Evolutionary conservation across 2,888 invertebrate genomes (phyloP).

Genomic region (Ligdia adustata): DNA sequence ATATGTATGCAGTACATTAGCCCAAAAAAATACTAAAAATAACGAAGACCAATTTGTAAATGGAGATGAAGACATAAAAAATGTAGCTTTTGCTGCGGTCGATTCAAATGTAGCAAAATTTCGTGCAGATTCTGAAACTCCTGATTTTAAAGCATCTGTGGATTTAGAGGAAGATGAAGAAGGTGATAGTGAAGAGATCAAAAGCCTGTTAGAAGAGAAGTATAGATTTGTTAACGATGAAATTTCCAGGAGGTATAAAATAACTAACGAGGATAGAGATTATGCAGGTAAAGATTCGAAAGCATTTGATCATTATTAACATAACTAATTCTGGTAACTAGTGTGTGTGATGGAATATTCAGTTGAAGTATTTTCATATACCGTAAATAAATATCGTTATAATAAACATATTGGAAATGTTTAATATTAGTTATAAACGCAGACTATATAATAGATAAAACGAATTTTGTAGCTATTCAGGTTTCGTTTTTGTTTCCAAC

Average conservation of each 20-base stretch:
- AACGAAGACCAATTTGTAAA: no score
- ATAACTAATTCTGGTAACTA: no score
- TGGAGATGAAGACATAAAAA: slow-evolving; percentile 4
- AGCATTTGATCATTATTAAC: neutral
- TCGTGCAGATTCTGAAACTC: slow-evolving; percentile 2
- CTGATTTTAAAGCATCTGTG: slow-evolving; percentile 3
- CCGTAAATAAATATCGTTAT: no score
- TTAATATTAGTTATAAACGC: no score
- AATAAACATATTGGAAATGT: no score
- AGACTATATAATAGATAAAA: no score
- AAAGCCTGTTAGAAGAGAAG: slow-evolving; percentile 63
- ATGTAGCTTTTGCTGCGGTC: slow-evolving; percentile 11
- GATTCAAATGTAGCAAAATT: slow-evolving; percentile 9
- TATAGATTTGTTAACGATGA: slow-evolving; percentile 71
- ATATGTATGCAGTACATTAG: no score
- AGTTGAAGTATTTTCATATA: no score
- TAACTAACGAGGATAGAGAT: slow-evolving; percentile 49
- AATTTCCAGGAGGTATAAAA: slow-evolving; percentile 59
- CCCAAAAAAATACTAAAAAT: no score
- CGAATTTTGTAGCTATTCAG: no score
- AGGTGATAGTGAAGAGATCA: slow-evolving; percentile 45
- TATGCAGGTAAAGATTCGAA: slow-evolving; percentile 44
- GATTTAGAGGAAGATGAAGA: slow-evolving; percentile 1
- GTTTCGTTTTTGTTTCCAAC: no score
- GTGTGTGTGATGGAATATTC: no score